Conservation (phyloP, 2,888 invertebrate genomes). For the Idaea biselata region DNA sequence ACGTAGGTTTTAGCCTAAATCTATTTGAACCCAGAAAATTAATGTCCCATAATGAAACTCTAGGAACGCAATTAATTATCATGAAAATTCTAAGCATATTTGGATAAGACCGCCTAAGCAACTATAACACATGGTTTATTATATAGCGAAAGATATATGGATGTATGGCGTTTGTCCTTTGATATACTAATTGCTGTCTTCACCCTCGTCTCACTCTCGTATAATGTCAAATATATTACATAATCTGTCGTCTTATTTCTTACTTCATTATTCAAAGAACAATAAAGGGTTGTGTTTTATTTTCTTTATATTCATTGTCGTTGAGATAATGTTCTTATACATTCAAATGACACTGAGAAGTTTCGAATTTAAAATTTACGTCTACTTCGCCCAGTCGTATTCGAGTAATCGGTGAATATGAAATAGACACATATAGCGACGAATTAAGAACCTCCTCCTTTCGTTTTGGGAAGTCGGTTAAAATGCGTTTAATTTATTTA, state of each 20-base stretch:
- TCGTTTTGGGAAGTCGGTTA: too few relatives aligned
- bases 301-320: not conserved
- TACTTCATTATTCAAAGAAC: constrained; percentile 10
- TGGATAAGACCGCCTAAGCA: not conserved
- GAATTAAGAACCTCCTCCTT: too few relatives aligned
- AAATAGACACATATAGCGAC: too few relatives aligned
- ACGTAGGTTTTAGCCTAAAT: not conserved
- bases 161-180: constrained; percentile 11
- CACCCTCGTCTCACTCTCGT: constrained; percentile 13
- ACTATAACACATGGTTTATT: not conserved
- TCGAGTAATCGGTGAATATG: too few relatives aligned
- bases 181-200: constrained; percentile 20
- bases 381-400: too few relatives aligned
- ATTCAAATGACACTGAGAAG: not conserved
- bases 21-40: constrained; percentile 1
- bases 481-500: too few relatives aligned
- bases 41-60: not conserved
- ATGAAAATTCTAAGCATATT: not conserved
- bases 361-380: not conserved
- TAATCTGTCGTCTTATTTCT: constrained; percentile 13
- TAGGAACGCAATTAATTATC: not conserved
- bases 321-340: not conserved
- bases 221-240: constrained; percentile 17
- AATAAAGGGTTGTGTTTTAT: not conserved
- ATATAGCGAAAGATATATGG: not conserved